phyloP scores from a whole-genome alignment of 2,113 vertebrate genomes.

The Proteles cristata region DNA sequence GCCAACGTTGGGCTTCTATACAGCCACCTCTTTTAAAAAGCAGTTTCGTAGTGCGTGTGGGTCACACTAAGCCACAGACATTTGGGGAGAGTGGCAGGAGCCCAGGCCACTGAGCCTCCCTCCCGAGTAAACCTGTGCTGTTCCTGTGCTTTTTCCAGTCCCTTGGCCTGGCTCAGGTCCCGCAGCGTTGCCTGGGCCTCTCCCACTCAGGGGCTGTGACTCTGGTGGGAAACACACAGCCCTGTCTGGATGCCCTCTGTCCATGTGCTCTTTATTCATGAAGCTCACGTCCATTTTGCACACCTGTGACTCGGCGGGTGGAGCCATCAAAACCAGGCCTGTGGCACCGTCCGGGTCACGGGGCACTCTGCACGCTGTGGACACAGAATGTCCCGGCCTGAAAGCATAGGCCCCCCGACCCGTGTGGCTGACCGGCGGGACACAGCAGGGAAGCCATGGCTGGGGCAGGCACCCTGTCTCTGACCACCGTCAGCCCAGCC shows the following conservation, averaged over 20 bases:
- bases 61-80: background rate
- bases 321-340: fast-evolving
- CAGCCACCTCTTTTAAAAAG: background rate
- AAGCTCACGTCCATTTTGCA: fast-evolving
- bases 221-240: background rate
- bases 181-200: background rate
- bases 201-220: fast-evolving
- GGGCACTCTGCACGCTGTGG: background rate
- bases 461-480: background rate
- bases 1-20: background rate
- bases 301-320: background rate
- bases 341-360: background rate
- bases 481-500: background rate
- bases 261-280: fast-evolving
- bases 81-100: background rate
- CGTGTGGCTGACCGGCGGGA: background rate
- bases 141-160: background rate
- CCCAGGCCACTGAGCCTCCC: fast-evolving
- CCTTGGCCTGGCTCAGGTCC: background rate
- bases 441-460: background rate
- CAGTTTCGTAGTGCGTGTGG: background rate
- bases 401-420: background rate
- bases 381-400: fast-evolving
- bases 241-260: background rate
- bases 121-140: fast-evolving